phyloP scores from a whole-genome alignment of 2,113 vertebrate genomes.

The Pleuronectes platessa region DNA sequence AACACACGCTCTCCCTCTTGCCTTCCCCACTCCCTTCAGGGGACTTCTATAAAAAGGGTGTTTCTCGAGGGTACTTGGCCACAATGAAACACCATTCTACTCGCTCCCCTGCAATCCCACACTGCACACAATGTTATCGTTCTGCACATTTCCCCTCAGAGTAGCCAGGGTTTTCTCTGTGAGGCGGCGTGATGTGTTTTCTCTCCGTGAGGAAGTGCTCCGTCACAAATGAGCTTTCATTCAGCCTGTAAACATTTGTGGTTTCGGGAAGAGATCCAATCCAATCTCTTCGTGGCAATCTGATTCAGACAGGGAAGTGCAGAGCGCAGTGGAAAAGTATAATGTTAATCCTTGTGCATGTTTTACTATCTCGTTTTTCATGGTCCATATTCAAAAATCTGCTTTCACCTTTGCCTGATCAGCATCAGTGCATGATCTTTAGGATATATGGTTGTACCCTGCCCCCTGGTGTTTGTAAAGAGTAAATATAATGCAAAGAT shows the following conservation, averaged over 20 bases:
- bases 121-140: slow-evolving; percentile 62
- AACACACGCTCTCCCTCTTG: slow-evolving; percentile 36
- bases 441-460: slow-evolving; percentile 37
- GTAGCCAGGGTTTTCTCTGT: slow-evolving; percentile 18
- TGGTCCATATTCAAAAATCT: neutral
- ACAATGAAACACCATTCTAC: slow-evolving; percentile 63
- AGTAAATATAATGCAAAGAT: neutral
- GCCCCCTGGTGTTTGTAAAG: slow-evolving; percentile 67
- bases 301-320: neutral
- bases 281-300: slow-evolving; percentile 11
- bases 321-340: slow-evolving; percentile 2
- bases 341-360: neutral
- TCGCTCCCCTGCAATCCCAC: slow-evolving; percentile 51
- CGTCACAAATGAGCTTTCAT: slow-evolving; percentile 26
- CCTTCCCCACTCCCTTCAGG: slow-evolving; percentile 34
- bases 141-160: neutral
- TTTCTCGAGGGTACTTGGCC: slow-evolving; percentile 62
- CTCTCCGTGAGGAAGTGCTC: slow-evolving; percentile 42
- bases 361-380: neutral
- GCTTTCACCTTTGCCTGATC: slow-evolving; percentile 5
- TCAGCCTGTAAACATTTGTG: slow-evolving; percentile 35
- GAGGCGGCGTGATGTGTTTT: slow-evolving; percentile 28
- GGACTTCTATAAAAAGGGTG: slow-evolving; percentile 35
- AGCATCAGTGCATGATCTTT: neutral
- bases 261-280: slow-evolving; percentile 25